Evolutionary conservation across 37 sponge, comb jelly and placozoan genomes (phyloP), one percentile per base, ranked within the genome.

Genomic region (Corticium candelabrum): DNA sequence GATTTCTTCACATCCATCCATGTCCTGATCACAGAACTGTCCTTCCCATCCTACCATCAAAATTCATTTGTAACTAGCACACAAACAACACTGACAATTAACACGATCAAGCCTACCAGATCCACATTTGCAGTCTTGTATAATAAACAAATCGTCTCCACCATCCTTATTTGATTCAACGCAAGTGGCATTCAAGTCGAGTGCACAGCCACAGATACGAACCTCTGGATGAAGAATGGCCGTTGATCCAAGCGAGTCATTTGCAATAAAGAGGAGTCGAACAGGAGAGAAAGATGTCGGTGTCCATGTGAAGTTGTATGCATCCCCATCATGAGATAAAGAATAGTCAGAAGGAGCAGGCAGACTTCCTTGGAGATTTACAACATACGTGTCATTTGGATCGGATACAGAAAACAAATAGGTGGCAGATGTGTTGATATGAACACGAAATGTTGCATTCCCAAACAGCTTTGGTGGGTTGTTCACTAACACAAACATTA

Each of bases 1-100:
- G 29, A 74, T 11, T 27, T 82, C 83, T 5, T 38, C 35, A 41
- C 89, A 88, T 1, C 86, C 89, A 86, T 88, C 80, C n/a, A 74
- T 67, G 74, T 88, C 88, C 1, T 56, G 15, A 37, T 84, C 74
- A 81, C 88, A 88, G 70, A 62, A 83, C n/a, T 33, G 11, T 1
- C 88, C 88, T 35, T 41, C 77, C 67, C 70, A 87, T n/a, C 75
- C 87, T 87, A 39, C 37, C n/a, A n/a, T n/a, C 35, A 1, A 0
- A 50, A 78, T n/a, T n/a, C n/a, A n/a, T n/a, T n/a, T n/a, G n/a
- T n/a, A 2, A 7, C 38, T 40, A 50, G 21, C 11, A 50, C 21
- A 27, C 15, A 38, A n/a, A n/a, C n/a, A n/a, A n/a, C n/a, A n/a
- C n/a, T n/a, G n/a, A n/a, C n/a, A n/a, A n/a, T n/a, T n/a, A n/a